Percentiles rank a stretch among this genome's conserved stretches.
Evolutionary conservation across 1,140 invertebrate genomes (phyloP).

Genomic region (Ostrea denselamellosa): DNA sequence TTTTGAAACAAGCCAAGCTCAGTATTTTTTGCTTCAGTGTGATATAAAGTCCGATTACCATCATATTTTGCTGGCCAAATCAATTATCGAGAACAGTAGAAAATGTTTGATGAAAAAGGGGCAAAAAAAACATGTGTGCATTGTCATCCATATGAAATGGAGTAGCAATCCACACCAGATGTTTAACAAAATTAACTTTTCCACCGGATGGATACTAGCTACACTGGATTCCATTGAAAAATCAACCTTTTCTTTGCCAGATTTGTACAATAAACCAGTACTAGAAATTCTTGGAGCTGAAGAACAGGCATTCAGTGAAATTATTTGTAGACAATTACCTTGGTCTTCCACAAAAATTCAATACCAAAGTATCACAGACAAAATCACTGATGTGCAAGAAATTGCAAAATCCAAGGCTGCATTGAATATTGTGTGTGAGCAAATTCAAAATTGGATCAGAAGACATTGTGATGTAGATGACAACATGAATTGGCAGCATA

Average conservation of each 20-base stretch:
- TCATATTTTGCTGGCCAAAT: conserved; percentile 61
- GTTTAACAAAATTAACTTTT: conserved; percentile 55
- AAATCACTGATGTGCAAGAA: conserved; percentile 48
- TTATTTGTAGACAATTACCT: conserved; percentile 56
- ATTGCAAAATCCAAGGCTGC: conserved; percentile 45
- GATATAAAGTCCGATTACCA: conserved; percentile 45
- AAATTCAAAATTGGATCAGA: conserved; percentile 43
- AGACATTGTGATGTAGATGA: not conserved
- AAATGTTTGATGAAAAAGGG: not conserved
- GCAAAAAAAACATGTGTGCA: conserved; percentile 52
- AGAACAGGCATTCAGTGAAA: conserved; percentile 39
- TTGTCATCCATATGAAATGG: conserved; percentile 59
- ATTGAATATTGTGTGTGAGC: conserved; percentile 48
- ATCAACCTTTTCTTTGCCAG: conserved; percentile 40
- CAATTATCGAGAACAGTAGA: conserved; percentile 58
- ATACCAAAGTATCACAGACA: conserved; percentile 45
- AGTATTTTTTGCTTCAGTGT: conserved; percentile 56
- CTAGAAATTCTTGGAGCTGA: conserved; percentile 50
- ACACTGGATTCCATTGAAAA: conserved; percentile 59
- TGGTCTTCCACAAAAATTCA: conserved; percentile 64
- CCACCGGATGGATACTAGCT: conserved; percentile 60
- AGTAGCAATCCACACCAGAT: conserved; percentile 39
- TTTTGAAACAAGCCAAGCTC: conserved; percentile 46
- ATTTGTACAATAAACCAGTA: conserved; percentile 36
- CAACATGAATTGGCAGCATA: conserved; percentile 44